These are phyloP conservation scores for Xestia sexstrigata DNA, from an alignment of 2,888 invertebrate genomes.

Conservation along the genomic window DNA sequence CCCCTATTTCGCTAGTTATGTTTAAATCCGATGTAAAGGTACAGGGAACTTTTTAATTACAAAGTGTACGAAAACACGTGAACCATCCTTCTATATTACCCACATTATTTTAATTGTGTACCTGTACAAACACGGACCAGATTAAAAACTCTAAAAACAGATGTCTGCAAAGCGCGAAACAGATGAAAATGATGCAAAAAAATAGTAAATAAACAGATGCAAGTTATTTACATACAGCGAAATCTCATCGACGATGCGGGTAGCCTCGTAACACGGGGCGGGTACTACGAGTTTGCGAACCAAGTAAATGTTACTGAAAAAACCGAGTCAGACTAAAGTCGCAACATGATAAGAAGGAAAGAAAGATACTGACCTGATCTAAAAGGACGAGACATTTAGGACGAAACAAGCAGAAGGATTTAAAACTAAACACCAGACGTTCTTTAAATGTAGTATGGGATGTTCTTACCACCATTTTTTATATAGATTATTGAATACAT, in stretches of 20 bases:
- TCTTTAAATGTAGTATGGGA: neutral
- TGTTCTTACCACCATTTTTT: neutral
- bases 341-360: accelerated
- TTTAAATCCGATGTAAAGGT: neutral
- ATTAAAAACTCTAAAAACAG: constrained; percentile 39
- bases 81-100: neutral
- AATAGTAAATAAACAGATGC: constrained; percentile 75
- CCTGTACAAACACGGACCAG: constrained; percentile 9
- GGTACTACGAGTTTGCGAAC: constrained; percentile 55
- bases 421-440: neutral
- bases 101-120: constrained; percentile 30
- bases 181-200: constrained; percentile 70
- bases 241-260: constrained; percentile 75
- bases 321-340: no score
- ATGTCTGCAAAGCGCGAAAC: constrained; percentile 49
- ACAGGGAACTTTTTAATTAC: neutral
- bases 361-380: no score
- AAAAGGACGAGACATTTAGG: neutral
- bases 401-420: neutral
- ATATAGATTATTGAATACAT: no score
- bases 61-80: neutral
- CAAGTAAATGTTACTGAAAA: neutral
- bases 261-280: constrained; percentile 49
- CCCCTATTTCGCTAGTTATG: neutral
- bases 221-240: constrained; percentile 76